Percentiles rank a stretch among this genome's conserved stretches.
phyloP scores from a whole-genome alignment of 2,113 vertebrate genomes.

The Lophochroa leadbeateri region DNA sequence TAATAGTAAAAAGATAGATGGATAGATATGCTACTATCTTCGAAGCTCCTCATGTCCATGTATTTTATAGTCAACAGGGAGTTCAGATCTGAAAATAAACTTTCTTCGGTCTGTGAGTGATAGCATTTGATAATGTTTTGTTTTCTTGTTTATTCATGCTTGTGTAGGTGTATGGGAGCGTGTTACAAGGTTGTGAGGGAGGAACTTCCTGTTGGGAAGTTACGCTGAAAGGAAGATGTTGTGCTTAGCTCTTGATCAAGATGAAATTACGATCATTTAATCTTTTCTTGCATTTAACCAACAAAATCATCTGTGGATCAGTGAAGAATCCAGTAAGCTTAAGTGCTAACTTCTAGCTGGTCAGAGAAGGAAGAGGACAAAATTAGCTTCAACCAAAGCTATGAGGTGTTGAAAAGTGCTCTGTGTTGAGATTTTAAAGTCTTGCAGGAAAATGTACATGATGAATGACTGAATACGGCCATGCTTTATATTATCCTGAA shows the following conservation, averaged over 20 bases:
- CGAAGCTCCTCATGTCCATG: background rate
- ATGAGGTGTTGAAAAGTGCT: background rate
- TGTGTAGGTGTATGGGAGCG: background rate
- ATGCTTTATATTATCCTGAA: background rate
- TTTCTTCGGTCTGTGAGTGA: slow-evolving; percentile 6
- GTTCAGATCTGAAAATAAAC: slow-evolving; percentile 13
- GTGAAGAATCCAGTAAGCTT: background rate
- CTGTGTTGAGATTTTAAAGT: background rate
- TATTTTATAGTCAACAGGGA: background rate
- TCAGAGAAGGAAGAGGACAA: background rate
- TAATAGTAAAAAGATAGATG: background rate
- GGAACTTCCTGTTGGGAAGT: background rate
- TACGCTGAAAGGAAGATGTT: background rate
- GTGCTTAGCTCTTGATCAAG: background rate
- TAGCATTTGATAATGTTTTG: background rate
- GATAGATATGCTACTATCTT: background rate
- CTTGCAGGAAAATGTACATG: background rate
- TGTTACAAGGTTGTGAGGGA: background rate
- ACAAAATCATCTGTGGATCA: background rate
- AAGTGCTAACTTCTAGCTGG: background rate
- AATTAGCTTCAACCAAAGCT: background rate
- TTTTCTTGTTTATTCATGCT: background rate
- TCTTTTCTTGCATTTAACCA: background rate
- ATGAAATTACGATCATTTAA: background rate
- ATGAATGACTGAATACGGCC: background rate